Evolutionary conservation across 2,113 vertebrate species (phyloP), one percentile per base, ranked within the genome.

Genomic region (Hippopotamus amphibius): DNA sequence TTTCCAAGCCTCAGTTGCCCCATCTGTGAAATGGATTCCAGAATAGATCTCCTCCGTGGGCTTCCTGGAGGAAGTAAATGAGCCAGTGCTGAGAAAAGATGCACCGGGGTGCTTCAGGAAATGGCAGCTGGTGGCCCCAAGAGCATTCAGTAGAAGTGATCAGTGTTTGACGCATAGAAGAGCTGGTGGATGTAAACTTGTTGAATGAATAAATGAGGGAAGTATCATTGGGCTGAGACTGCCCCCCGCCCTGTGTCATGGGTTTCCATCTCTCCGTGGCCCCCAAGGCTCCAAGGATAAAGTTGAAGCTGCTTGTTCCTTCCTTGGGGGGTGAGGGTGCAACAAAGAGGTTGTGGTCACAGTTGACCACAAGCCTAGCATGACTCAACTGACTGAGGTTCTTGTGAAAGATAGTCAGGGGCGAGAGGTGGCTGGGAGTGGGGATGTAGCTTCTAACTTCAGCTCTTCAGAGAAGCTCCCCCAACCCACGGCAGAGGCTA

Each of bases 351-450:
- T 66, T 96, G 94, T 83, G 97, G 97, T 96, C 76, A 68, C 26
- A 69, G 92, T 12, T 79, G 97, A 95, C 97, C 96, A 83, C 96
- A 97, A 88, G 96, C 80, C 14, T 14, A 80, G 28, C 74, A 81
- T 98, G 97, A 98, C 97, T 97, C 97, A 97, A 96, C 68, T 46
- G 11, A 37, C 80, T 55, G 72, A 46, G 74, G 84, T n/a, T 97
- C 93, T 98, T 98, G 89, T 97, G 97, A 97, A 98, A 98, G 96
- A 41, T 11, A 55, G 80, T 48, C 72, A 61, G 91, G 90, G 88
- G 46, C 15, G 26, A 0, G 59, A 37, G 85, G 50, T 66, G 86
- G 83, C 24, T 69, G 7, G 61, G 59, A 77, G 72, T 81, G 33
- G 43, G 53, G 72, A 37, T 53, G 71, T 10, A n/a, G 71, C 33